Conservation (phyloP, 2,797 vertebrate genomes). For the Craterocephalus amniculus region DNA sequence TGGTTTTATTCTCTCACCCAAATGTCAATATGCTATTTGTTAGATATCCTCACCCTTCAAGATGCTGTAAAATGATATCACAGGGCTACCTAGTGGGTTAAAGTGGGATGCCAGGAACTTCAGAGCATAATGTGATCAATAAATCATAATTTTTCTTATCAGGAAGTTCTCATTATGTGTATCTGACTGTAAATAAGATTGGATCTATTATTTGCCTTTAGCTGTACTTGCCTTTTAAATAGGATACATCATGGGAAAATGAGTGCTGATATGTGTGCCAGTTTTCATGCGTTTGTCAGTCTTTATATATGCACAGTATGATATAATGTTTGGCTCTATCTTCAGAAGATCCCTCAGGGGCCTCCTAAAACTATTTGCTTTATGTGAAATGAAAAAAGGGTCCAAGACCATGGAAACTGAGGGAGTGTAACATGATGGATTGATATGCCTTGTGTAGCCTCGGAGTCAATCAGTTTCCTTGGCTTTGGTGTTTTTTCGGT, state of each 20-base stretch:
- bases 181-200: conserved; percentile 1
- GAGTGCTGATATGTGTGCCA: conserved; percentile 24
- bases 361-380: conserved; percentile 43
- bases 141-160: not conserved
- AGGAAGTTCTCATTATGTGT: not conserved
- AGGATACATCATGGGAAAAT: not conserved
- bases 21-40: not conserved
- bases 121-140: not conserved
- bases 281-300: conserved; percentile 19
- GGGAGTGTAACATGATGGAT: conserved; percentile 77
- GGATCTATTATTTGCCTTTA: not conserved
- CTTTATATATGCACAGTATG: conserved; percentile 30
- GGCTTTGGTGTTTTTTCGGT: conserved; percentile 68
- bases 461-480: conserved; percentile 79
- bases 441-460: conserved; percentile 74
- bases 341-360: conserved; percentile 32
- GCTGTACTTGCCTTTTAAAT: not conserved
- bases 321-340: not conserved
- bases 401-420: conserved; percentile 55
- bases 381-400: conserved; percentile 66
- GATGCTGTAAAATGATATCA: too few species aligned
- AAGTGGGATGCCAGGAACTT: not conserved
- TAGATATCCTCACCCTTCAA: not conserved
- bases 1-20: not conserved
- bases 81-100: too few species aligned